Percentiles rank a stretch among this genome's conserved stretches.
Conservation (phyloP, 2,888 invertebrate species). For the Pyrochroa serraticornis region DNA sequence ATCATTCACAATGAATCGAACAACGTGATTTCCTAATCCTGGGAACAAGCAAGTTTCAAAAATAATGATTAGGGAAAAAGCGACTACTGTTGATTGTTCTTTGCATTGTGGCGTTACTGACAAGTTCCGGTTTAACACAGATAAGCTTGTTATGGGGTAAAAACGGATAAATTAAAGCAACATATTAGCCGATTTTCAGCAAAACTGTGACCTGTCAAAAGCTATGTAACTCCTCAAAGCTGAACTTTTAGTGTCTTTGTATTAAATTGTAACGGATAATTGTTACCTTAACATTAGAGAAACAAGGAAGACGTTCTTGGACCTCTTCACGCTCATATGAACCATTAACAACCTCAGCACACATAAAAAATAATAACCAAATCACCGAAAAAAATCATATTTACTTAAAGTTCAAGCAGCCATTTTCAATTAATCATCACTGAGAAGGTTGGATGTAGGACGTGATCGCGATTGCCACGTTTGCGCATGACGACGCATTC, state of each 20-base stretch:
- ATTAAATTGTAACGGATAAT: conserved; percentile 16
- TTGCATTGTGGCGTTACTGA: conserved; percentile 2
- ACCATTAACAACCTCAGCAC: conserved; percentile 40
- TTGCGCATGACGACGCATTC: too few relatives aligned
- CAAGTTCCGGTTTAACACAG: background rate
- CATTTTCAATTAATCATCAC: conserved; percentile 49
- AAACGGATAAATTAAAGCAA: too few relatives aligned
- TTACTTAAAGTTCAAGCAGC: conserved; percentile 49
- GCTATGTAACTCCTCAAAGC: background rate
- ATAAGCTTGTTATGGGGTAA: too few relatives aligned
- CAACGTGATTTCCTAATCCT: conserved; percentile 24
- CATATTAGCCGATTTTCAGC: conserved; percentile 6
- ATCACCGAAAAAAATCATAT: conserved; percentile 46
- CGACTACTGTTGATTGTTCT: background rate
- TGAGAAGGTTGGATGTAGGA: background rate
- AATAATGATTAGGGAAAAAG: background rate
- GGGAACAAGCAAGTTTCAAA: conserved; percentile 6
- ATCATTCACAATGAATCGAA: conserved; percentile 28
- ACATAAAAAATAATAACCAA: conserved; percentile 42
- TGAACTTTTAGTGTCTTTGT: conserved; percentile 19
- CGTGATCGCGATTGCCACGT: too few relatives aligned
- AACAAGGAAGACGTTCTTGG: conserved; percentile 42
- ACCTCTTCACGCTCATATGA: conserved; percentile 39
- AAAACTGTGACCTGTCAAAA: conserved; percentile 38
- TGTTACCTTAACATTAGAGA: conserved; percentile 49